Base-by-base conservation (phyloP, 2,113 vertebrate genomes). In the Cephalopterus ornatus region DNA sequence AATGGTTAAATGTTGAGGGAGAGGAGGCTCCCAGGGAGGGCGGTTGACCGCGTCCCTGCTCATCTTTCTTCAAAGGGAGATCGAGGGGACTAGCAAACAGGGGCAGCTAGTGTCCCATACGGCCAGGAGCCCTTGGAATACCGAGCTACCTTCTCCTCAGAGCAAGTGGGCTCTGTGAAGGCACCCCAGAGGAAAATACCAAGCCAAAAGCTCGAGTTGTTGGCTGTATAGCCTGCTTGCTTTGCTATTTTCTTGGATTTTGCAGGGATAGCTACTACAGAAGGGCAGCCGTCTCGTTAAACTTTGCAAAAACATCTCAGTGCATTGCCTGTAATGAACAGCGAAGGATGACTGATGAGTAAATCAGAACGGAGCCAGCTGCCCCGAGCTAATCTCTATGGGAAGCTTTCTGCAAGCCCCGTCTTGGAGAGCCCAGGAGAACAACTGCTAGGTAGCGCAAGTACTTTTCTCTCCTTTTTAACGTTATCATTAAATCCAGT, bases 11-110 rank as follows among this genome's bases (percentile, higher is more conserved):
- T 4, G 8, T 7, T 3, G 14, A 44, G 5, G 28, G 11, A 44
- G 7, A 0, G 2, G 33, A 24, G 41, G 14, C 11, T 58, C 17
- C 52, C 1, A 2, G 41, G 17, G 17, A 26, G 6, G 20, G 42
- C 0, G 2, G 6, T 49, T 19, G 15, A 12, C 3, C 4, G 2
- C 5, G 5, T 39, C 15, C 23, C 41, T 17, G 46, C 12, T 6
- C 10, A 5, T 19, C 19, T 61, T 49, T 56, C 9, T 42, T 28
- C 66, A 37, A 35, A 68, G 49, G 5, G 24, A 49, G 12, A 42
- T 26, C 8, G 28, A 30, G 41, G 28, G 39, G 41, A 42, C 41
- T 32, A 32, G 28, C 28, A 42, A 32, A 39, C 9, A 65, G 41
- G 28, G 28, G 41, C 62, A 44, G 28, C 28, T 32, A 28, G 62